Conservation (phyloP, 1,140 invertebrate genomes). For the Drosophila punjabiensis region DNA sequence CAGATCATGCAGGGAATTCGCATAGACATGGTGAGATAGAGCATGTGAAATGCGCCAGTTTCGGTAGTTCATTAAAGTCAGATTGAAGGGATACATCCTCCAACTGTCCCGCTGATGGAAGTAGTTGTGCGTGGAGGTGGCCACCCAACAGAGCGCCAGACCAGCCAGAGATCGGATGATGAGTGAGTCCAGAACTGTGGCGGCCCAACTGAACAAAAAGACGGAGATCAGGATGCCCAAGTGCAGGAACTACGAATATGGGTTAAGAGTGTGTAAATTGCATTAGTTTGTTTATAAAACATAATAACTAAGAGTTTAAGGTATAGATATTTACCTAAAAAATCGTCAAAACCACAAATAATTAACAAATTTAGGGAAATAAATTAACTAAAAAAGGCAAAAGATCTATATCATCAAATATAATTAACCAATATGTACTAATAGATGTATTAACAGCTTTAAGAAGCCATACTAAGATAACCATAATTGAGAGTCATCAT, state of each 20-base stretch:
- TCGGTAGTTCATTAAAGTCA: slow-evolving; percentile 88
- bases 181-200: slow-evolving; percentile 85
- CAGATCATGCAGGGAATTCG: slow-evolving; percentile 92
- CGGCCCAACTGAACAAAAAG: slow-evolving; percentile 86
- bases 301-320: not conserved
- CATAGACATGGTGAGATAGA: slow-evolving; percentile 92
- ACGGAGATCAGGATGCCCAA: slow-evolving; percentile 85
- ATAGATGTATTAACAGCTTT: not conserved
- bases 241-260: slow-evolving; percentile 58
- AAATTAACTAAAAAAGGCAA: no score
- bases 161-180: slow-evolving; percentile 86
- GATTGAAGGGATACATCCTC: slow-evolving; percentile 92
- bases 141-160: slow-evolving; percentile 87
- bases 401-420: no score
- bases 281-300: no score
- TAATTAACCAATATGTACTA: no score
- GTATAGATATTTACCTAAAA: not conserved
- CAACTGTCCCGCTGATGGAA: slow-evolving; percentile 92
- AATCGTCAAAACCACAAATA: no score
- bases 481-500: not conserved
- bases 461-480: not conserved
- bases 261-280: no score
- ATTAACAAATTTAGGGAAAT: no score
- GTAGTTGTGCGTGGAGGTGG: slow-evolving; percentile 91
- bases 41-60: slow-evolving; percentile 92